Conservation (phyloP, 37 sponge, comb jelly and placozoan genomes). For the Spongia lamella region DNA sequence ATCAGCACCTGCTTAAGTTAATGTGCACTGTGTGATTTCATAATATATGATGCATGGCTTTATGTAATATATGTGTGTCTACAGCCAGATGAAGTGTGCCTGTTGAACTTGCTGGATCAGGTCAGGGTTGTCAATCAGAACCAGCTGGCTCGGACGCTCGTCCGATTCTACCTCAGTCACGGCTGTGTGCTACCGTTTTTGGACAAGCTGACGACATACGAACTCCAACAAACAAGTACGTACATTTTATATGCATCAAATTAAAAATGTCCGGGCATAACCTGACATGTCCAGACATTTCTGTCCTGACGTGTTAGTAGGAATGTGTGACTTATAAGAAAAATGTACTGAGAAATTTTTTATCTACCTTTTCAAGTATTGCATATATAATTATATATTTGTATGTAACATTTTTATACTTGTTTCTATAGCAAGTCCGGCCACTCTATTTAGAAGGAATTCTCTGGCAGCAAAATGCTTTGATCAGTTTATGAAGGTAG, state of each 20-base stretch:
- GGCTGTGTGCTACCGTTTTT: constrained; percentile 64
- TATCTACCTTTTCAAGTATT: too few relatives aligned
- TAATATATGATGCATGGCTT: too few relatives aligned
- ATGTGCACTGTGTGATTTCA: too few relatives aligned
- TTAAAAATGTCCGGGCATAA: too few relatives aligned
- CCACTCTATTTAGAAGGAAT: constrained; percentile 84
- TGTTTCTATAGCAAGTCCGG: constrained; percentile 32
- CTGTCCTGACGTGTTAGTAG: too few relatives aligned
- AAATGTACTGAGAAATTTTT: too few relatives aligned
- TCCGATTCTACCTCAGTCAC: constrained; percentile 82
- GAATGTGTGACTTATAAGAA: too few relatives aligned
- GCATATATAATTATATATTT: background rate
- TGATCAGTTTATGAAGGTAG: constrained; percentile 96
- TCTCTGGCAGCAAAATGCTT: constrained; percentile 85
- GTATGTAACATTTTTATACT: background rate
- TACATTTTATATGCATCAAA: too few relatives aligned
- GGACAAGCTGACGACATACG: constrained; percentile 65
- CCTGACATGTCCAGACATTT: too few relatives aligned
- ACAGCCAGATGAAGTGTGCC: constrained; percentile 61
- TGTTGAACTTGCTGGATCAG: constrained; percentile 68
- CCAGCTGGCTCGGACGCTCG: constrained; percentile 66
- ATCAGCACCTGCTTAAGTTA: too few relatives aligned
- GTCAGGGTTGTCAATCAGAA: constrained; percentile 79
- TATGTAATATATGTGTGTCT: too few relatives aligned
- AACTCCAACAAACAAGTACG: constrained; percentile 57